Evolutionary conservation across 1,140 invertebrate species (phyloP), one percentile per base, ranked within the genome.

Genomic region (Lordiphosa mommai): DNA sequence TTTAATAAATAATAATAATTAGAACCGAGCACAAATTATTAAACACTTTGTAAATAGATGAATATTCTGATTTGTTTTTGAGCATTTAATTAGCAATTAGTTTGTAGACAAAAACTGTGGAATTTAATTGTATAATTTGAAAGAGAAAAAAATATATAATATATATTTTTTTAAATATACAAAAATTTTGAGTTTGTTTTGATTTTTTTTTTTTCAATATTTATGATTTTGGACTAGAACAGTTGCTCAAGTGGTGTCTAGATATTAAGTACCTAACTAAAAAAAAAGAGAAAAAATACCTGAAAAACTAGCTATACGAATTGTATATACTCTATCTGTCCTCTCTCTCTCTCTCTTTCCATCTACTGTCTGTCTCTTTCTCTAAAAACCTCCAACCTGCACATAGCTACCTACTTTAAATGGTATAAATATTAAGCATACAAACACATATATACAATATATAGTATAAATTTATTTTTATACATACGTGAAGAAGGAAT

Each of bases 391-490:
- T 70, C 66, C 30, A 34, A 40, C 43, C 49, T 73, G 69, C 69
- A 73, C 69, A 72, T 72, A 66, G 69, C 69, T 72, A 72, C 69
- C 69, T 72, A 66, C 14, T 49, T 29, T 32, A 58, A 57, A 9
- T 33, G 17, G 50, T 50, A 67, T 51, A 50, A 37, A 57, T 23
- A 23, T 27, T 36, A 50, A 34, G 32, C 23, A 52, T 59, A 66
- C 30, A 36, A 68, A 51, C 52, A 29, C 52, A 64, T 50, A 27
- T 63, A 43, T 40, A 29, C 30, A 69, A 69, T 23, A 32, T 33
- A 12, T 32, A 38, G 13, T 27, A 36, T 29, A 77, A 65, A 74
- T 73, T 86, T 87, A 87, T 87, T 87, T 87, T 86, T 87, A 87
- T 87, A 87, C 77, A 49, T 64, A 77, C 48, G 56, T 29, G 41